A percentile compares a stretch with the other conserved stretches of the same genome.
phyloP scores from a whole-genome alignment of 2,888 invertebrate species.

The Volucella inflata region DNA sequence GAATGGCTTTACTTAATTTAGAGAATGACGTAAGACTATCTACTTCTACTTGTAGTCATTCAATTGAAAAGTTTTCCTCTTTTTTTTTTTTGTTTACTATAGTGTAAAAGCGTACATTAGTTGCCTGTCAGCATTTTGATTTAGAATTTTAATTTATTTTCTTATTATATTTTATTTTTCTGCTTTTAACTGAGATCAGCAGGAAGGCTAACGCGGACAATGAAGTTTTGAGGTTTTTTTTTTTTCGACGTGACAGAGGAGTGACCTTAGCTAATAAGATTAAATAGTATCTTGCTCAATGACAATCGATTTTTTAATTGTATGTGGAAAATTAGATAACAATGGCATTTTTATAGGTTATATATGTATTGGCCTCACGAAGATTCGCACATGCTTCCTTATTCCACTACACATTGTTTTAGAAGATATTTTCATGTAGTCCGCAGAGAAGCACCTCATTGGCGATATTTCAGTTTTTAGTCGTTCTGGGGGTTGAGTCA shows the following conservation, averaged over 20 bases:
- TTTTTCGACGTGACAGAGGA: slow-evolving; percentile 22
- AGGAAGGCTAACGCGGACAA: not conserved
- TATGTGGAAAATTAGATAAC: too few relatives aligned
- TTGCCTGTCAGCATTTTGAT: slow-evolving; percentile 19
- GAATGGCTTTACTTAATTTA: slow-evolving; percentile 70
- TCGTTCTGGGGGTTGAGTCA: too few relatives aligned
- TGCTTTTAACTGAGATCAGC: not conserved
- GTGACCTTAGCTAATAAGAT: not conserved
- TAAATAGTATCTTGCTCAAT: too few relatives aligned
- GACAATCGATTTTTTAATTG: too few relatives aligned
- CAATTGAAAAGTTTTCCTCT: slow-evolving; percentile 57
- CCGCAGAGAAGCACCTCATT: too few relatives aligned
- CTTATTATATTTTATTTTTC: too few relatives aligned
- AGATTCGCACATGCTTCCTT: too few relatives aligned
- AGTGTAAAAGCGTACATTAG: slow-evolving; percentile 14
- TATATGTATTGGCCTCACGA: too few relatives aligned
- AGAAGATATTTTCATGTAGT: too few relatives aligned
- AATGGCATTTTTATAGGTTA: too few relatives aligned
- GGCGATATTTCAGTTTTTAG: too few relatives aligned
- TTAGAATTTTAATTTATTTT: slow-evolving; percentile 14
- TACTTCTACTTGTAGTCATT: slow-evolving; percentile 25
- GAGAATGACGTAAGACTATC: slow-evolving; percentile 66
- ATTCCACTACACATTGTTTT: too few relatives aligned
- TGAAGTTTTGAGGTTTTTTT: not conserved
- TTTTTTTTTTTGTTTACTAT: slow-evolving; percentile 16